Evolutionary conservation across 2,797 vertebrate genomes (phyloP), one percentile per base, ranked within the genome.

Genomic region (Fringilla coelebs): DNA sequence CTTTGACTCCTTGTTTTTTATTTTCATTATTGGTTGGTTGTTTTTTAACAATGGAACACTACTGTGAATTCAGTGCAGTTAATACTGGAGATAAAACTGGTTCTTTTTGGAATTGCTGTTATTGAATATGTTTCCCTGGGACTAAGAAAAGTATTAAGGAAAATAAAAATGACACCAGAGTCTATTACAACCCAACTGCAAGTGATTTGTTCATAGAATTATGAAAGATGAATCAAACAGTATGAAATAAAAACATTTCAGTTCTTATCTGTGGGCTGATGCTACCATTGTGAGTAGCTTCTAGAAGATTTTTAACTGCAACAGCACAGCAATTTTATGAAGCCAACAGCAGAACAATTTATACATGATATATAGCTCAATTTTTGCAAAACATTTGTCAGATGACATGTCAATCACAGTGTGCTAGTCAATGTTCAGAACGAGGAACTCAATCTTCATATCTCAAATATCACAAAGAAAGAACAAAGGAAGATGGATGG

Each of bases 371-470:
- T 65, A 75, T 41, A 75, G 43, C 25, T 85, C 61, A 77, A 40
- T 89, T 95, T 96, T 81, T 95, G 38, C 34, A 75, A 93, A 92
- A 48, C 9, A n/a, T 76, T 91, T 74, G n/a, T 88, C 88, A 93
- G 80, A 65, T 78, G 58, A 32, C 38, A 26, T 21, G 90, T 81
- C 91, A 91, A 88, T 96, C 85, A 96, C n/a, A 73, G 13, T 32
- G 38, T 17, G 21, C 21, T 90, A 85, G 57, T 93, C 71, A 90
- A 41, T 55, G 28, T 80, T 91, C 78, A 77, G 91, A 70, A 90
- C 24, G 29, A 71, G 49, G 32, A 93, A 76, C 40, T 88, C 41
- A 74, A 62, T 91, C 80, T 92, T 95, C 48, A 26, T 78, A 84
- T 93, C 85, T 81, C 65, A 85, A 94, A 91, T 75, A 66, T 17